A percentile compares a stretch with the other conserved stretches of the same genome.
Conservation (phyloP, 2,113 vertebrate genomes). For the Nothoprocta pentlandii region DNA sequence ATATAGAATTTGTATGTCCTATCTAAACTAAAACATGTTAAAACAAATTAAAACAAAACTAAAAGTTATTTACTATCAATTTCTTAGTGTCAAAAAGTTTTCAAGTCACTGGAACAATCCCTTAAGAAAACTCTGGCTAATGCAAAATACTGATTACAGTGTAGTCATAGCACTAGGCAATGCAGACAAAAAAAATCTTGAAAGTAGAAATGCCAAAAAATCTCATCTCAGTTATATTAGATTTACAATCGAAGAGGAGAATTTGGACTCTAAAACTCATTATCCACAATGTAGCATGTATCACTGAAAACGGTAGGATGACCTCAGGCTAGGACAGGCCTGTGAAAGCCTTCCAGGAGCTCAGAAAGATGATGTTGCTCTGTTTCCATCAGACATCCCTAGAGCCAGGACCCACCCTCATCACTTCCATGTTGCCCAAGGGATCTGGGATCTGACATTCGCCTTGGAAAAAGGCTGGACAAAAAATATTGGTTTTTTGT, state of each 20-base stretch:
- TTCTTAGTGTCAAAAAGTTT: conserved; percentile 12
- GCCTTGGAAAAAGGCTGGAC: not conserved
- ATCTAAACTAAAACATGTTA: not conserved
- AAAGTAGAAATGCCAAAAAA: not conserved
- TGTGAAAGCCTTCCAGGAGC: not conserved
- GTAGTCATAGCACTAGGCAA: not conserved
- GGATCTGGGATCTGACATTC: not conserved
- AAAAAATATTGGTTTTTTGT: not conserved
- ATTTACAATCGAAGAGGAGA: not conserved
- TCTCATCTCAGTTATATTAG: not conserved
- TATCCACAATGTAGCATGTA: not conserved
- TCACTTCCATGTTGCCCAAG: not conserved
- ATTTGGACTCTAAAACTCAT: not conserved
- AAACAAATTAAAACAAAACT: too few species aligned
- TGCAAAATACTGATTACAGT: not conserved
- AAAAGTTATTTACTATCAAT: not conserved
- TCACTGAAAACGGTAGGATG: not conserved
- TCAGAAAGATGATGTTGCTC: not conserved
- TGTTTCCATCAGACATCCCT: not conserved
- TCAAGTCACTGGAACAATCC: not conserved
- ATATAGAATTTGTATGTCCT: not conserved
- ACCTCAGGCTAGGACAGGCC: not conserved
- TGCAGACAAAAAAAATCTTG: not conserved
- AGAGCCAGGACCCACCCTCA: not conserved
- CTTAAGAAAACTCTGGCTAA: conserved; percentile 10